A percentile compares a stretch with the other conserved stretches of the same genome.
These are phyloP conservation scores for Quadriops clusia DNA, from an alignment of 2,888 invertebrate species.

Conservation along the genomic window DNA sequence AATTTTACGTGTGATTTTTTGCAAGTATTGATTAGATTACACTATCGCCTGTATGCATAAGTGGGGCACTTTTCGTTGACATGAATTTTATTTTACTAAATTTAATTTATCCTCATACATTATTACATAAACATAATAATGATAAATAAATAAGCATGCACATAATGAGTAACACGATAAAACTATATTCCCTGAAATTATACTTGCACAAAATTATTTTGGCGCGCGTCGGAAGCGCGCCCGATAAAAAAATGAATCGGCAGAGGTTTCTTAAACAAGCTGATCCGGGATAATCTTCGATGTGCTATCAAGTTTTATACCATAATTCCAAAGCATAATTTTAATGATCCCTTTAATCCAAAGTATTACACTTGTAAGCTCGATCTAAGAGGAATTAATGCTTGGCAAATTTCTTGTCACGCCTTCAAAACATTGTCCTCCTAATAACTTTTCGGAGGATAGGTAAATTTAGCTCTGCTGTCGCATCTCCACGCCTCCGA, in stretches of 20 bases:
- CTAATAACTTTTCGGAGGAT: constrained; percentile 18
- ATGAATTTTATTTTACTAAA: too few relatives aligned
- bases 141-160: too few relatives aligned
- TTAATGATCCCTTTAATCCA: constrained; percentile 38
- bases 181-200: too few relatives aligned
- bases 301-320: constrained; percentile 40
- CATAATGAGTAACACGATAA: too few relatives aligned
- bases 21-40: too few relatives aligned
- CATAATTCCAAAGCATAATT: constrained; percentile 39
- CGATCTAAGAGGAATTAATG: constrained; percentile 37
- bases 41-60: too few relatives aligned
- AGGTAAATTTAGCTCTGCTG: constrained; percentile 15
- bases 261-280: constrained; percentile 32
- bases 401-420: constrained; percentile 34
- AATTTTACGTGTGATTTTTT: too few relatives aligned
- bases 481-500: too few relatives aligned
- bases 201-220: too few relatives aligned
- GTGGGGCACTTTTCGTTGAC: too few relatives aligned
- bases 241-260: constrained; percentile 25
- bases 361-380: constrained; percentile 37
- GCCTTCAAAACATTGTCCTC: constrained; percentile 28
- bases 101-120: too few relatives aligned
- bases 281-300: constrained; percentile 39
- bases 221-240: constrained; percentile 11
- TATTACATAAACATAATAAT: too few relatives aligned